Base-by-base conservation (phyloP, 2,888 invertebrate species). In the Linyphia triangularis region DNA sequence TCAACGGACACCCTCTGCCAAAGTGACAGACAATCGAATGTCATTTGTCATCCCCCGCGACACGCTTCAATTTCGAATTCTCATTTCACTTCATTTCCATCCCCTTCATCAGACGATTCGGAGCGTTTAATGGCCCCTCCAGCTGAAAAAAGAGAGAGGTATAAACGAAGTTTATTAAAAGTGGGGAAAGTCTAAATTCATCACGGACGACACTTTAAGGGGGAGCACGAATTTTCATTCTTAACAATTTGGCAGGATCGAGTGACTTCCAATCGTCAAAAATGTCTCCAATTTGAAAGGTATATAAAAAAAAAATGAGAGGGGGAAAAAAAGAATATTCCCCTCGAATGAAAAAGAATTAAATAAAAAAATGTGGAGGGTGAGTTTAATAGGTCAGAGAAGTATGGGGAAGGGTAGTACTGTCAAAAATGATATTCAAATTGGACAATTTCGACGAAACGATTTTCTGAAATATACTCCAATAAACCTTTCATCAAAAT, bases 51-150 rank as follows among this genome's bases (percentile, higher is more conserved):
- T 33, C 63, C n/a, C 70, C 40, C 37, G 33, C 65, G 51, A 79
- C 70, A 69, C 69, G 65, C 40, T 82, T 82, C 72, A 82, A 70
- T 72, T 82, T 61, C 61, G 70, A 61, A 61, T 82, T 70, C 77
- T 77, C 61, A 77, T 77, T 77, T 26, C 51, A 72, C 67, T n/a
- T 13, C 51, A 51, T 82, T 82, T 82, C 72, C 61, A 79, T 40
- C 63, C 61, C 40, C 61, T 72, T 26, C 72, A 57, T 57, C 69
- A 30, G 69, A 43, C 81, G 81, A 69, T 81, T 69, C 30, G 19
- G 40, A 24, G 40, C 61, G 5, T 69, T 61, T 82, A 82, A 82
- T 82, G 82, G 82, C 81, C 65, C 59, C 69, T 69, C 57, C 69
- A 69, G 22, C 37, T 61, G 63, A 63, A 63, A n/a, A 22, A 37